Conservation (phyloP, 2,888 invertebrate species). For the Microplitis deprimator region DNA sequence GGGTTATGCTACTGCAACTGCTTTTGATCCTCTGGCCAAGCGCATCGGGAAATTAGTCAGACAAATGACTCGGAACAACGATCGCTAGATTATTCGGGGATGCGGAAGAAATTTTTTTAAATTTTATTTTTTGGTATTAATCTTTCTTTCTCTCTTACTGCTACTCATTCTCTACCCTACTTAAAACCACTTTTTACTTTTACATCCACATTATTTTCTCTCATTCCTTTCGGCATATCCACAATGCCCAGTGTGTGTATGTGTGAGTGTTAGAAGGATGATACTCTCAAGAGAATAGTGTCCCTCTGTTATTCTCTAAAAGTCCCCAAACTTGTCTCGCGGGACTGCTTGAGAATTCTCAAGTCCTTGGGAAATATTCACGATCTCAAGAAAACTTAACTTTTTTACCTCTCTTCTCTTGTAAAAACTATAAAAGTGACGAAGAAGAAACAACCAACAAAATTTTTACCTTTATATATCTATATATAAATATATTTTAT, state of each 20-base stretch:
- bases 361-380: conserved; percentile 42
- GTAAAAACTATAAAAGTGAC: conserved; percentile 22
- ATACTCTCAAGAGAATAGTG: conserved; percentile 33
- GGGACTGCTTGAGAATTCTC: conserved; percentile 37
- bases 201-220: conserved; percentile 1
- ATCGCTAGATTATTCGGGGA: conserved; percentile 32
- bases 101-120: conserved; percentile 33
- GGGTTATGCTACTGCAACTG: not conserved
- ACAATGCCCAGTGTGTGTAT: not conserved
- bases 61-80: conserved; percentile 38
- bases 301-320: conserved; percentile 29
- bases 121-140: conserved; percentile 25
- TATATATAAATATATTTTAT: too few species aligned
- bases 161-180: not conserved
- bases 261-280: not conserved
- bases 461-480: not conserved
- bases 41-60: conserved; percentile 34
- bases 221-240: not conserved
- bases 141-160: conserved; percentile 19
- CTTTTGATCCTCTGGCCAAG: conserved; percentile 31
- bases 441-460: conserved; percentile 17
- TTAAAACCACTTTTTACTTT: not conserved
- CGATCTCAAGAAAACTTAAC: conserved; percentile 41
- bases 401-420: conserved; percentile 17
- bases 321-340: conserved; percentile 34